These are phyloP conservation scores for Osmerus mordax DNA, from an alignment of 2,113 vertebrate species.

Conservation along the genomic window DNA sequence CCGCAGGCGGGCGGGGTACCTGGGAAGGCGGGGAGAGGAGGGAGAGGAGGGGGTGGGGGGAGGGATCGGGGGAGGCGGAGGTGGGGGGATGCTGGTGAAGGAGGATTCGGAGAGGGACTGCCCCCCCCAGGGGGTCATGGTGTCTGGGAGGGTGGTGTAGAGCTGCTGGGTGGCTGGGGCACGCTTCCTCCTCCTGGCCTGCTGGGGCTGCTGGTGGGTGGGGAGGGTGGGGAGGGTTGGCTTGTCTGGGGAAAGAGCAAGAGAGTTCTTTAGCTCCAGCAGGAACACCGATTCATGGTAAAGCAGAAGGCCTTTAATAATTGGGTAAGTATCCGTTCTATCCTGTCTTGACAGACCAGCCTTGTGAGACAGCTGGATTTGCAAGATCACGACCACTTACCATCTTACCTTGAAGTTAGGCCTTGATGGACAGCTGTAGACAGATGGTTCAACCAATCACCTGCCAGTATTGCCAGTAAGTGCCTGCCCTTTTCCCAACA, in stretches of 20 bases:
- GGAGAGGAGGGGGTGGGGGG: conserved; percentile 22
- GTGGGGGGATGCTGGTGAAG: conserved; percentile 55
- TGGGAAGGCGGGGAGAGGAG: conserved; percentile 21
- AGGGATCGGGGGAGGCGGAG: conserved; percentile 24
- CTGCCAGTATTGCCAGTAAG: too few relatives aligned
- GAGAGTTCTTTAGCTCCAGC: neutral
- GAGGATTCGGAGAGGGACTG: conserved; percentile 68
- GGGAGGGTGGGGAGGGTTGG: conserved; percentile 15
- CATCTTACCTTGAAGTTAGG: too few relatives aligned
- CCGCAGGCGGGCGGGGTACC: conserved; percentile 24
- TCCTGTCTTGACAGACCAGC: too few relatives aligned
- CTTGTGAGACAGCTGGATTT: too few relatives aligned
- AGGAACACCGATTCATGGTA: too few relatives aligned
- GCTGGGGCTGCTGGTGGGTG: conserved; percentile 29
- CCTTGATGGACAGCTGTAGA: too few relatives aligned
- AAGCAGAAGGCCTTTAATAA: too few relatives aligned
- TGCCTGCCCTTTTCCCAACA: too few relatives aligned
- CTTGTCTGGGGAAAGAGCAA: conserved; percentile 27
- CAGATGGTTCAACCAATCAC: too few relatives aligned
- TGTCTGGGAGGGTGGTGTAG: conserved; percentile 41
- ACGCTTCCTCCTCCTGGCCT: conserved; percentile 31
- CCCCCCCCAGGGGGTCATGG: conserved; percentile 71
- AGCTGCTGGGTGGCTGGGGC: conserved; percentile 27
- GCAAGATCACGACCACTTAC: too few relatives aligned
- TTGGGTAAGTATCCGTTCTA: too few relatives aligned